These are phyloP conservation scores for Aphidoletes aphidimyza DNA, from an alignment of 2,888 invertebrate genomes.

Conservation along the genomic window DNA sequence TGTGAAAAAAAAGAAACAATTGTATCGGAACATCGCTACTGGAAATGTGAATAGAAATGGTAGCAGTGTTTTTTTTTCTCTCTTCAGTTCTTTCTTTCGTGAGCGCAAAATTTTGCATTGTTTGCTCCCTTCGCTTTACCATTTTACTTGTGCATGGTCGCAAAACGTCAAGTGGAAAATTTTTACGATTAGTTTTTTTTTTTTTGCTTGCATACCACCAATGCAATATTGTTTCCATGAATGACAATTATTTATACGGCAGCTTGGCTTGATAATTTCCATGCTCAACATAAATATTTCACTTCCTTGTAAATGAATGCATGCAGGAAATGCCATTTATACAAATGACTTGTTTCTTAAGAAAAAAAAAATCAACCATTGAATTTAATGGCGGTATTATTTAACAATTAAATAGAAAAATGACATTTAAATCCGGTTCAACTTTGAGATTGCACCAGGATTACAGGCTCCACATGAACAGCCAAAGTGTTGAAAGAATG, in stretches of 20 bases:
- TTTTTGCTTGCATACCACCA: neutral
- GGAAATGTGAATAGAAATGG: slow-evolving; percentile 31
- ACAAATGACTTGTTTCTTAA: slow-evolving; percentile 24
- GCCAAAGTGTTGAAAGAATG: too few species aligned
- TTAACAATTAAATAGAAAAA: neutral
- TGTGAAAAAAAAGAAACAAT: neutral
- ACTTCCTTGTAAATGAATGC: neutral
- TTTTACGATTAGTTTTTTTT: neutral
- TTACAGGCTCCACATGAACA: too few species aligned
- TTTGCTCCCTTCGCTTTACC: neutral
- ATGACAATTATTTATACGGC: slow-evolving; percentile 22
- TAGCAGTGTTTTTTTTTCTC: neutral
- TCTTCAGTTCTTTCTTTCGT: neutral
- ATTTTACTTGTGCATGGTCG: neutral
- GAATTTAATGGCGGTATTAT: neutral
- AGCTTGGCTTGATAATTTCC: neutral
- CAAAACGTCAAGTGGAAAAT: slow-evolving; percentile 1
- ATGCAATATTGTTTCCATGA: neutral
- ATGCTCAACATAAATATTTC: neutral
- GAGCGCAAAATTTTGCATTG: slow-evolving; percentile 16
- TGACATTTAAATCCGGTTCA: neutral
- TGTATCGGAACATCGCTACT: slow-evolving; percentile 5
- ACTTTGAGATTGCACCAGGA: too few species aligned
- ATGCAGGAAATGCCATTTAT: slow-evolving; percentile 28
- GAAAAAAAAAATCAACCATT: slow-evolving; percentile 7